phyloP scores from a whole-genome alignment of 2,113 vertebrate species.

The Motacilla tschutschensis region DNA sequence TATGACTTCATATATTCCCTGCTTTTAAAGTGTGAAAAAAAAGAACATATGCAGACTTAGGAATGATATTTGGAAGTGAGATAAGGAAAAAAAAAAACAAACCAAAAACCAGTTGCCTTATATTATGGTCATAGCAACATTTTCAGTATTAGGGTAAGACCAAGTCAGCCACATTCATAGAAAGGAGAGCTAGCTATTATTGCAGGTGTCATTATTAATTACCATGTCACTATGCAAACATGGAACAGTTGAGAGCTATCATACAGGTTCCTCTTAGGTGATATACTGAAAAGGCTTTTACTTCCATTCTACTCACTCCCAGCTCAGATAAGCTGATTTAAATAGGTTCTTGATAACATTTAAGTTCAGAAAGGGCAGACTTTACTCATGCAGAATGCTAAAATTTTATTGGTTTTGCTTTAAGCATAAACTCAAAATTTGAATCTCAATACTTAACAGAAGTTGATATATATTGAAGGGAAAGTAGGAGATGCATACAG shows the following conservation, averaged over 20 bases:
- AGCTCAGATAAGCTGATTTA: background rate
- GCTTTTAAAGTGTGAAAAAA: background rate
- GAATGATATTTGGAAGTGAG: background rate
- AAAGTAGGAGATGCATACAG: background rate
- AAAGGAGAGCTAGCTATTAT: background rate
- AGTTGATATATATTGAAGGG: background rate
- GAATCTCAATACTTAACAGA: background rate
- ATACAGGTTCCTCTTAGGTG: background rate
- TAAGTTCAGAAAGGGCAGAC: background rate
- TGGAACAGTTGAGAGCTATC: background rate
- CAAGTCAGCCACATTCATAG: background rate
- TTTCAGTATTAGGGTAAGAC: background rate
- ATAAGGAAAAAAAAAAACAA: background rate
- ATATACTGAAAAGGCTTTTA: background rate
- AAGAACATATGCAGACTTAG: background rate
- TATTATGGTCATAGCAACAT: background rate
- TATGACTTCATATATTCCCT: background rate
- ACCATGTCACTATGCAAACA: background rate
- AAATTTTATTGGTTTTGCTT: background rate
- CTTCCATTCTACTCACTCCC: background rate
- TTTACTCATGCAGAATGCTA: background rate
- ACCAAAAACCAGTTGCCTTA: background rate
- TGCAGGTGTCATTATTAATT: background rate
- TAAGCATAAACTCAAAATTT: background rate
- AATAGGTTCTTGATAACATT: background rate